Base-by-base conservation (phyloP, 1,140 invertebrate species). In the Pinna nobilis region DNA sequence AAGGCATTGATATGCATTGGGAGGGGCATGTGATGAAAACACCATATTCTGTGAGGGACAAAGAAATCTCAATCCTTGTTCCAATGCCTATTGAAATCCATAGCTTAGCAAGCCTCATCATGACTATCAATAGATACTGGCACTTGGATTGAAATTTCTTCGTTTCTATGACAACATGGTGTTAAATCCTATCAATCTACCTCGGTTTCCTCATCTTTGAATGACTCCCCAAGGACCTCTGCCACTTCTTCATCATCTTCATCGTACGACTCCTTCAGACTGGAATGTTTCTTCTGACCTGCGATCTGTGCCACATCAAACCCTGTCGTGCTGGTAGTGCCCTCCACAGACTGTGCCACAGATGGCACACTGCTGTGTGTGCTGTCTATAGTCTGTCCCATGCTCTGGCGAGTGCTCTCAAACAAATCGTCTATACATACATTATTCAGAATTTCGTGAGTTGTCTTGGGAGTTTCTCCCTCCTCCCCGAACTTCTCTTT, bases 241-340 rank as follows among this genome's bases (percentile, higher is more conserved):
- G 85, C 87, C 13, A 87, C 87, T 59, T 87, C 87, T 23, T 88
- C 82, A 55, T 88, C 84, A 69, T 84, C 82, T 59, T 87, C 87
- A 72, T 87, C 81, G 51, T 85, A 85, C 7, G 64, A 75, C 35
- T 82, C 72, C 39, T 77, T 73, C 15, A 65, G 47, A 39, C 59
- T 70, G 1, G 60, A 50, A 23, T 28, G 67, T 57, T 77, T 76
- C 41, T 47, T 39, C 15, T 33, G 75, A 7, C 25, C 60, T 30
- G 32, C 50, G 37, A 95, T 94, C 87, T 95, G 93, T 83, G 94
- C 91, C 1, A 97, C 95, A 89, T 97, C 95, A 69, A 95, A 91
- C 77, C 95, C 96, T 7, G 95, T 95, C 85, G 87, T 86, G 47
- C 81, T 85, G 25, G 74, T 50, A 11, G 79, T 76, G 53, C 84